phyloP scores from a whole-genome alignment of 2,113 vertebrate genomes.

The Gallinago media region DNA sequence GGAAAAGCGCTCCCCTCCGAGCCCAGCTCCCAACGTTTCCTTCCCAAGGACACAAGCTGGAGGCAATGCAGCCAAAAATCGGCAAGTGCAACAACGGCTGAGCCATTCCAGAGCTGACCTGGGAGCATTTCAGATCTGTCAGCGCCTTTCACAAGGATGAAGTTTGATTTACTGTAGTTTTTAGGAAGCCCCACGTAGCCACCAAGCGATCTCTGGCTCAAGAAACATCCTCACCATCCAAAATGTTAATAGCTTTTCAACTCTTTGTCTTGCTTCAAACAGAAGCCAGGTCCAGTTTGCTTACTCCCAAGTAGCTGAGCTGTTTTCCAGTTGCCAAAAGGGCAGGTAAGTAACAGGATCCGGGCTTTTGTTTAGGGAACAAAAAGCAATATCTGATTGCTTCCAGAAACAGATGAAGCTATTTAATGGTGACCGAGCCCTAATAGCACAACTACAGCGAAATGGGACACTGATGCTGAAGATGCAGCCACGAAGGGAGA shows the following conservation, averaged over 20 bases:
- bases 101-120: not conserved
- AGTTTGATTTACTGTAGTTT: not conserved
- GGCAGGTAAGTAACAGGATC: slow-evolving; percentile 44
- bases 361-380: slow-evolving; percentile 33
- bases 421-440: not conserved
- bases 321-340: not conserved
- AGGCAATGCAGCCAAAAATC: not conserved
- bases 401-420: not conserved
- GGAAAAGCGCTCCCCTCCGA: not conserved
- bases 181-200: not conserved
- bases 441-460: not conserved
- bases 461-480: not conserved
- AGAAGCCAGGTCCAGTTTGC: not conserved
- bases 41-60: not conserved
- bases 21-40: not conserved
- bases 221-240: not conserved
- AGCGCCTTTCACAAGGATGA: not conserved
- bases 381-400: not conserved
- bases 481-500: not conserved
- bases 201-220: not conserved
- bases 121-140: not conserved
- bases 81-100: not conserved
- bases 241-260: not conserved
- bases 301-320: not conserved
- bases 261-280: not conserved